phyloP scores from a whole-genome alignment of 2,113 vertebrate genomes.

The Aptenodytes patagonicus region DNA sequence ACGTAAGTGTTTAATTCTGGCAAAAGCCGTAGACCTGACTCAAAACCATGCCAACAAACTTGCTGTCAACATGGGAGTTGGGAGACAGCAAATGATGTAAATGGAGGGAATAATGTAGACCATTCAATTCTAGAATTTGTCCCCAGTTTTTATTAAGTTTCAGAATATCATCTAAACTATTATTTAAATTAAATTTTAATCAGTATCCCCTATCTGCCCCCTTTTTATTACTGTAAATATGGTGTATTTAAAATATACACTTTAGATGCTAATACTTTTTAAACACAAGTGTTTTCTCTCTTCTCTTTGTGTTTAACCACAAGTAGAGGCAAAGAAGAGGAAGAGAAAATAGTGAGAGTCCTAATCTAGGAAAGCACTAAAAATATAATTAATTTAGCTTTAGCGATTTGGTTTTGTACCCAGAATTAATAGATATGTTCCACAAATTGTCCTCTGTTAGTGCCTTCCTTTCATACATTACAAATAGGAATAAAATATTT shows the following conservation, averaged over 20 bases:
- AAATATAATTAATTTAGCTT: not conserved
- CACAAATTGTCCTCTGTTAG: not conserved
- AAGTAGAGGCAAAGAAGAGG: not conserved
- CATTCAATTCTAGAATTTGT: not conserved
- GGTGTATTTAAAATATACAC: not conserved
- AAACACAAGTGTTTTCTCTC: not conserved
- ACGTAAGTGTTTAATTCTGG: too few species aligned
- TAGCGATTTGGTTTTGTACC: not conserved
- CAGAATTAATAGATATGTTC: not conserved
- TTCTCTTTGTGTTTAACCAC: not conserved
- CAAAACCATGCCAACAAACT: too few species aligned
- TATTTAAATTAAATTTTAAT: not conserved
- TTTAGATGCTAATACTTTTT: not conserved
- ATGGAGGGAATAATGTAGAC: not conserved
- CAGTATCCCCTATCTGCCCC: not conserved
- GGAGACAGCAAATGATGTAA: not conserved
- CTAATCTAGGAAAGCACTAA: not conserved
- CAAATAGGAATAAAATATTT: not conserved
- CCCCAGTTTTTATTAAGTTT: not conserved
- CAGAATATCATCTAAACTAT: not conserved
- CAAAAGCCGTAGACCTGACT: too few species aligned
- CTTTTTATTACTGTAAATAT: not conserved
- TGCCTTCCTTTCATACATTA: not conserved
- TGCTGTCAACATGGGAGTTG: too few species aligned
- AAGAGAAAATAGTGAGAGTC: not conserved